Conservation (phyloP, 1,140 invertebrate species). For the Hesperophylax magnus region DNA sequence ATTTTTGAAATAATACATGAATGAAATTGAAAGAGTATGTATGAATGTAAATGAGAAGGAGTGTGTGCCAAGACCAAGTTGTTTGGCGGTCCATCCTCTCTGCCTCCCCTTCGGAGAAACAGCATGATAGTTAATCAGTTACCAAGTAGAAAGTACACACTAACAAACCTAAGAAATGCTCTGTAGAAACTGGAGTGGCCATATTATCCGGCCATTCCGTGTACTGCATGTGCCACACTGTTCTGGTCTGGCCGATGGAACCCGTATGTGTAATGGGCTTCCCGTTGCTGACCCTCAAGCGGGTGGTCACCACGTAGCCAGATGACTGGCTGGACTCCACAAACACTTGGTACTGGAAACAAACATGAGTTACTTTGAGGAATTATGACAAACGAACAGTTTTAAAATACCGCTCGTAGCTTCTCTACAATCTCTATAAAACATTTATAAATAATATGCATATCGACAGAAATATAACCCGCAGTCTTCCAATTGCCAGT, state of each 20-base stretch:
- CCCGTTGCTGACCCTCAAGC: constrained; percentile 59
- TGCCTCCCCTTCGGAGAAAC: too few relatives aligned
- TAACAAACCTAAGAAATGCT: constrained; percentile 75
- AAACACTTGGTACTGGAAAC: constrained; percentile 78
- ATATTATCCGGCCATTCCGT: constrained; percentile 81
- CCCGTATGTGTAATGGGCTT: constrained; percentile 46
- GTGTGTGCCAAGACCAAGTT: too few relatives aligned
- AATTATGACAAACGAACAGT: neutral
- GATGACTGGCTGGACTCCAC: constrained; percentile 69
- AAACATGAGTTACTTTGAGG: neutral
- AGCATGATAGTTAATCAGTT: too few relatives aligned
- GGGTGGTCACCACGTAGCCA: constrained; percentile 62
- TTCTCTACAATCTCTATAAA: neutral
- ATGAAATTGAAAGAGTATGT: too few relatives aligned
- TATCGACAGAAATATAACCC: too few relatives aligned
- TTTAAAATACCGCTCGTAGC: neutral
- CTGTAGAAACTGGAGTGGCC: constrained; percentile 76
- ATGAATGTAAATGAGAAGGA: too few relatives aligned
- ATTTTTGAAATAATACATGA: too few relatives aligned
- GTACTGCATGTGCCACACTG: constrained; percentile 88
- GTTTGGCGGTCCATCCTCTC: too few relatives aligned
- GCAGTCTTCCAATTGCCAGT: too few relatives aligned
- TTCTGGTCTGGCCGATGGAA: constrained; percentile 63
- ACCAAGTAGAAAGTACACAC: too few relatives aligned
- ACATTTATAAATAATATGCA: neutral